Conservation (phyloP, 2,113 vertebrate species). For the Sigmodon hispidus region DNA sequence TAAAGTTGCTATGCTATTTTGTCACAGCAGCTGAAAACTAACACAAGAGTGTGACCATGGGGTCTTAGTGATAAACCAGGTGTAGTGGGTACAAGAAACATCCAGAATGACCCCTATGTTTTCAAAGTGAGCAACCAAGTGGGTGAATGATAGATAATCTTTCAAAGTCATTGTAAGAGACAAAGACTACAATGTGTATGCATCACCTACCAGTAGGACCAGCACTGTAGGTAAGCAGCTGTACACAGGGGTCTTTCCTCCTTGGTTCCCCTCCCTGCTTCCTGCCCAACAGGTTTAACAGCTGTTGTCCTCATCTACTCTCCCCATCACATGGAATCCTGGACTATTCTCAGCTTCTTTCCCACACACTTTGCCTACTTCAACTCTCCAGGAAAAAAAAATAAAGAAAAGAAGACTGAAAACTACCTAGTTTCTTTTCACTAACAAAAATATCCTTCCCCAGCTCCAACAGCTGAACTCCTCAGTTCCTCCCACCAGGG, state of each 20-base stretch:
- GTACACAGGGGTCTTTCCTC: background rate
- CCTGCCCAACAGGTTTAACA: background rate
- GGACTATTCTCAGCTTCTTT: slow-evolving; percentile 49
- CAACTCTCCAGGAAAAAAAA: background rate
- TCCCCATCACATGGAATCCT: background rate
- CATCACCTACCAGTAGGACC: background rate
- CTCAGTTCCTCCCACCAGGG: slow-evolving; percentile 64
- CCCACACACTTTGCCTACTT: slow-evolving; percentile 51
- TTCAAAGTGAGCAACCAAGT: background rate
- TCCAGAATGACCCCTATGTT: background rate
- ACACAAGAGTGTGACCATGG: background rate
- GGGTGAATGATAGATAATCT: slow-evolving; percentile 4
- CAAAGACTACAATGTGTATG: background rate
- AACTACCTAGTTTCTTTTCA: slow-evolving; percentile 21
- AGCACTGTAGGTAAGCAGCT: background rate
- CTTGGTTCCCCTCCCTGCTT: background rate
- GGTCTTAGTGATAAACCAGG: background rate
- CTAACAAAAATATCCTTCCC: slow-evolving; percentile 64
- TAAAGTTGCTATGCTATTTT: too few relatives aligned
- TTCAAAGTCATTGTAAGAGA: background rate
- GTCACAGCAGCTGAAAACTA: background rate
- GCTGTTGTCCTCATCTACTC: background rate
- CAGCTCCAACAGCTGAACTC: slow-evolving; percentile 36
- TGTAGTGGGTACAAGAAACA: background rate
- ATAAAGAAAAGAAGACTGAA: background rate